Base-by-base conservation (phyloP, 2,797 vertebrate genomes). In the Tokudaia muenninki region DNA sequence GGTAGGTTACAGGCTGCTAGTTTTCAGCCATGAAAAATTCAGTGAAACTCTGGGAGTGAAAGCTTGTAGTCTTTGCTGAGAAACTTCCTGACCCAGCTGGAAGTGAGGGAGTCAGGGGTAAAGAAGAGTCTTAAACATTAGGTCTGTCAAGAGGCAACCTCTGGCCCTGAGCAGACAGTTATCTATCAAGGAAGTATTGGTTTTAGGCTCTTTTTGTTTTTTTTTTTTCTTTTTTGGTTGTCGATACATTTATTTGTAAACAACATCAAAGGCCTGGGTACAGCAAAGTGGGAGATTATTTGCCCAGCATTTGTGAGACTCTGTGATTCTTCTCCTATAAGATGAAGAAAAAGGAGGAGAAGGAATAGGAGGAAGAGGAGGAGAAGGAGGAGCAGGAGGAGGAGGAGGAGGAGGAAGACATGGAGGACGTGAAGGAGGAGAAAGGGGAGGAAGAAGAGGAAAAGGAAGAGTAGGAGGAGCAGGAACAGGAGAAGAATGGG, bases 301-400 rank as follows among this genome's bases (percentile, higher is more conserved):
- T 72, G 8, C 3, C 34, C 67, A 34, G 31, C 65, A 17, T 67
- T 67, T 67, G 31, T 34, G 31, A 67, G 31, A 67, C 13, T 34
- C 65, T n/a, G 65, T 29, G 61, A 34, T 67, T 67, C 65, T 67
- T 34, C 14, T 14, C 65, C 6, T 34, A 67, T 34, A 67, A 67
- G 29, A 31, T 31, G 63, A 31, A 65, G 63, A 14, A 29, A 31
- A 29, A 63, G 61, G 61, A 63, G 37, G 72, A 52, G 52, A 22
- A 19, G 16, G 21, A 22, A 1, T 14, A 2, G 65, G 65, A 6
- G 34, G n/a, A 8, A 1, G 70, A 1, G 5, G 41, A 13, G 11
- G 37, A 14, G 2, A 24, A 26, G 26, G 77, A 1, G 2, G 26
- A 5, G 0, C 29, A 8, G 24, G 75, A 29, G 13, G 14, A 17